Conservation (phyloP, 2,113 vertebrate genomes). For the Macquaria australasica region DNA sequence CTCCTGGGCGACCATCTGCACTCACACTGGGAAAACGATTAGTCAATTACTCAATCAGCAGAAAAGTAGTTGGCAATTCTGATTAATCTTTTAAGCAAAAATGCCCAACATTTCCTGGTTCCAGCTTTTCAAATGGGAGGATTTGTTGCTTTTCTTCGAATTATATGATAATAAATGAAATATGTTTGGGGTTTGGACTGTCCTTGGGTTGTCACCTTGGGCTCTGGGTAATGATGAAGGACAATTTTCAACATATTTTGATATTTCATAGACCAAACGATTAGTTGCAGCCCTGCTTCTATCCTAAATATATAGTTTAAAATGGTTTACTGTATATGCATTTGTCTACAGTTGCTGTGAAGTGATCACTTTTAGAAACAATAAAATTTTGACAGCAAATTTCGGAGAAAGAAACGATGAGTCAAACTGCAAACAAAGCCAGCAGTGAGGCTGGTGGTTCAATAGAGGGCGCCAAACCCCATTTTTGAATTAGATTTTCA, state of each 20-base stretch:
- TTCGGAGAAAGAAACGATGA: background rate
- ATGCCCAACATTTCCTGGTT: background rate
- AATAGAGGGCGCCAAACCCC: slow-evolving; percentile 54
- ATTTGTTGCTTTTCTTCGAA: background rate
- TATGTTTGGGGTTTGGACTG: background rate
- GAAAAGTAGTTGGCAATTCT: background rate
- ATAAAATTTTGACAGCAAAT: background rate
- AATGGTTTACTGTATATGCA: background rate
- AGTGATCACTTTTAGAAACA: background rate
- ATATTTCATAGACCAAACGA: background rate
- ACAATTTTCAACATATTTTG: background rate
- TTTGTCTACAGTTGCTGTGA: background rate
- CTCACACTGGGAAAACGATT: background rate
- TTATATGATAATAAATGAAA: background rate
- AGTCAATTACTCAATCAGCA: too few species aligned
- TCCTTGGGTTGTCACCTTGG: too few species aligned
- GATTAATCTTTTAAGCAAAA: background rate
- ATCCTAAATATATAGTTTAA: too few species aligned
- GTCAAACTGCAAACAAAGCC: background rate
- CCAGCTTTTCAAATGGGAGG: background rate
- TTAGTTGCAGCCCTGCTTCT: background rate
- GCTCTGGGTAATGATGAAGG: background rate
- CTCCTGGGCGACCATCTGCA: background rate
- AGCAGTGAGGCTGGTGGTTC: background rate
- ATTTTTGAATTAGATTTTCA: background rate